These are phyloP conservation scores for Lobophora halterata DNA, from an alignment of 2,888 invertebrate genomes.

Conservation along the genomic window DNA sequence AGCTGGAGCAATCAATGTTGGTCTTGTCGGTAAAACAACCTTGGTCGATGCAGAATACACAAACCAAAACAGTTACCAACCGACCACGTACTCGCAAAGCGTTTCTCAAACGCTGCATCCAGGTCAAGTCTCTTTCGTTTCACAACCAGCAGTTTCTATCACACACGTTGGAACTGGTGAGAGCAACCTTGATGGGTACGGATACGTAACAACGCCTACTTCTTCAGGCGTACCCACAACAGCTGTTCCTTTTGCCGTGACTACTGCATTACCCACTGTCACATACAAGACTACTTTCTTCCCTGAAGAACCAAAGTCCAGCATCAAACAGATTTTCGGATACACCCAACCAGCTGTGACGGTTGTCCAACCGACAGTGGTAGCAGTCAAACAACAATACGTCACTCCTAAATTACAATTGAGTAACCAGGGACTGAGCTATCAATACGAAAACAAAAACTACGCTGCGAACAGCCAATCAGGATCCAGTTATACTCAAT, in stretches of 20 bases:
- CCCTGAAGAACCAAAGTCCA: conserved; percentile 62
- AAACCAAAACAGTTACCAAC: conserved; percentile 48
- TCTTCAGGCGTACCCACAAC: conserved; percentile 70
- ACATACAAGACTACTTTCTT: conserved; percentile 65
- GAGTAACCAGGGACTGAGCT: conserved; percentile 51
- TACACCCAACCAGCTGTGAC: conserved; percentile 68
- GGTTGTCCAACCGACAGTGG: conserved; percentile 61
- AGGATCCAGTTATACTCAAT: conserved; percentile 14
- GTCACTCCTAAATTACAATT: conserved; percentile 51
- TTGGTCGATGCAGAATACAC: conserved; percentile 60
- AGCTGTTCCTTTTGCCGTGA: conserved; percentile 63
- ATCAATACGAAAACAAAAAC: conserved; percentile 45
- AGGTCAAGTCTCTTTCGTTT: conserved; percentile 50
- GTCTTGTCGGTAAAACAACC: conserved; percentile 72
- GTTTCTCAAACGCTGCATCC: conserved; percentile 44
- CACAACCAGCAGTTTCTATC: conserved; percentile 64
- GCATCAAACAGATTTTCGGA: conserved; percentile 68
- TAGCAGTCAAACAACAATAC: conserved; percentile 47
- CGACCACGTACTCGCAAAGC: conserved; percentile 39
- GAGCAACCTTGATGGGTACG: conserved; percentile 60
- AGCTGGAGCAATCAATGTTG: conserved; percentile 73
- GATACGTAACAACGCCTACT: conserved; percentile 63
- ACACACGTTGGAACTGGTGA: conserved; percentile 62
- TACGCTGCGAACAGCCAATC: conserved; percentile 31
- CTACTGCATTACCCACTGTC: conserved; percentile 55